phyloP scores from a whole-genome alignment of 2,888 invertebrate genomes.

The Lasioglossum lativentre region DNA sequence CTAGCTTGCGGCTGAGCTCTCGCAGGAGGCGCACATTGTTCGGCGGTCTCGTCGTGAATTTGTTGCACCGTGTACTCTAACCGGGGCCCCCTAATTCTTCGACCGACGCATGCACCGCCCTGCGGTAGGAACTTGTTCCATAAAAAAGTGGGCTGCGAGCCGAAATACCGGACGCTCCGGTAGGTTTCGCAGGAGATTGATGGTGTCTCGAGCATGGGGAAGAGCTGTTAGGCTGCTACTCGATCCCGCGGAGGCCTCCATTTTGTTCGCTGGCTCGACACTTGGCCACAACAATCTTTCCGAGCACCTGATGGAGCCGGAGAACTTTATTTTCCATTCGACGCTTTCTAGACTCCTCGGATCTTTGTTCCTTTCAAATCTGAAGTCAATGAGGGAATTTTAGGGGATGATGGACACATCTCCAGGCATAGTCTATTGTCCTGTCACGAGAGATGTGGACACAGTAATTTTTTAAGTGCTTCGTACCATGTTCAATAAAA shows the following conservation, averaged over 20 bases:
- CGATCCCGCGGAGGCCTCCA: neutral
- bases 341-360: neutral
- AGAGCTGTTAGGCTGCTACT: neutral
- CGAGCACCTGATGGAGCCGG: neutral
- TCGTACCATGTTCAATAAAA: neutral
- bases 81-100: constrained; percentile 50
- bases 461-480: neutral
- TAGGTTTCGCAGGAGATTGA: constrained; percentile 44
- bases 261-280: neutral
- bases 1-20: constrained; percentile 31
- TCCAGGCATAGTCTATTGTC: neutral
- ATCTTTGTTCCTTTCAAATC: neutral
- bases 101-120: constrained; percentile 14
- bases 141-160: constrained; percentile 39
- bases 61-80: constrained; percentile 66
- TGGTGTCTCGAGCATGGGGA: constrained; percentile 27
- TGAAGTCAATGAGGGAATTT: neutral
- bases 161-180: constrained; percentile 34
- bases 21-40: constrained; percentile 67
- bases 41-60: constrained; percentile 72
- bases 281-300: neutral
- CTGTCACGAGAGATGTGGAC: too few species aligned
- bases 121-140: constrained; percentile 52
- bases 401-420: neutral
- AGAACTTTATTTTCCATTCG: neutral